Evolutionary conservation across 2,113 vertebrate species (phyloP), one percentile per base, ranked within the genome.

Genomic region (Cyanoderma ruficeps): DNA sequence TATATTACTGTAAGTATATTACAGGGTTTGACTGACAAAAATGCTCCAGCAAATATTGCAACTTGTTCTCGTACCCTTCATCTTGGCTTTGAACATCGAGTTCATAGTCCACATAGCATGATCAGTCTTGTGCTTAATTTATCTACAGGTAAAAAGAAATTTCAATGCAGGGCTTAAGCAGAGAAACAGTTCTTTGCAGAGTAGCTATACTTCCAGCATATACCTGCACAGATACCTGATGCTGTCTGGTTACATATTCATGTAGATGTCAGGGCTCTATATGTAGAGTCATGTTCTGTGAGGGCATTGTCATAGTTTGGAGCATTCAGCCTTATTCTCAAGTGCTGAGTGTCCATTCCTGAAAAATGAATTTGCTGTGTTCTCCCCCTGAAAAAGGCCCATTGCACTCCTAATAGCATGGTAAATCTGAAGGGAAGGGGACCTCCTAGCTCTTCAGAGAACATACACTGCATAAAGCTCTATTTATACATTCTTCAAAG

Each of bases 131-230:
- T 31, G 21, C 35, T 74, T 70, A 35, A 69, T 83, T 74, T 22
- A 44, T 22, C 6, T 24, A 52, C 4, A 55, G 15, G 2, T 46
- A 67, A 91, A 96, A 64, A 93, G 60, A 91, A 83, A 91, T 77
- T 65, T 76, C 16, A 80, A 35, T 31, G 37, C 37, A 90, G 55
- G 22, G 87, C 78, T 89, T 94, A 87, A 79, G 61, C 31, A 82
- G 65, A 93, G 50, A 91, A 94, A 35, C 5, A 47, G 56, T 55
- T 94, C 60, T 97, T 90, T 95, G 33, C 75, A 49, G 70, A 83
- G 21, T 6, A 56, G 11, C 31, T 53, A 46, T 15, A 60, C 8
- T 87, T 93, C 64, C 78, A 92, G 70, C 61, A 49, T 39, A 82
- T 65, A 63, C 22, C 47, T 61, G 28, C 27, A 83, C 72, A 83